phyloP scores from a whole-genome alignment of 2,888 invertebrate species.

The Oligia latruncula region DNA sequence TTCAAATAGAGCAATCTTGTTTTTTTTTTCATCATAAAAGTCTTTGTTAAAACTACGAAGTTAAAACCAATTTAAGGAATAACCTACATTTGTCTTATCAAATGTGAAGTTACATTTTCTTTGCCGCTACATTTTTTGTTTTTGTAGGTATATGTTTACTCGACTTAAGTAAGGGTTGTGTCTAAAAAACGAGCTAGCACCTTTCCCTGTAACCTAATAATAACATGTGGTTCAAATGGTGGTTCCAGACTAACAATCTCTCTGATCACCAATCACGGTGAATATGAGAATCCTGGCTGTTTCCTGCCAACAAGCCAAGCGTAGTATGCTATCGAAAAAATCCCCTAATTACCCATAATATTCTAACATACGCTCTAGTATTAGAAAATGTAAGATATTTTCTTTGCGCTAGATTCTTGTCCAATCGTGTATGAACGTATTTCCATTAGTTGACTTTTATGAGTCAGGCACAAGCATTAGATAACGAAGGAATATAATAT shows the following conservation, averaged over 20 bases:
- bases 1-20: not conserved
- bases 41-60: not conserved
- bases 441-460: slow-evolving; percentile 43
- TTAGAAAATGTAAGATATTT: slow-evolving; percentile 2
- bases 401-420: slow-evolving; percentile 21
- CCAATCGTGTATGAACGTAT: slow-evolving; percentile 31
- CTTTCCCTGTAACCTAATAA: not conserved
- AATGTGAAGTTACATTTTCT: not conserved
- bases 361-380: not conserved
- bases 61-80: not conserved
- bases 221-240: not conserved
- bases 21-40: not conserved
- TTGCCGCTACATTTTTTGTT: no score
- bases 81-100: not conserved
- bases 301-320: not conserved
- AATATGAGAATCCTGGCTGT: not conserved
- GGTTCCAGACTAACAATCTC: not conserved
- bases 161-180: no score
- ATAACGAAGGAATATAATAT: slow-evolving; percentile 34
- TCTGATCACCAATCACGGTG: not conserved
- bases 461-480: slow-evolving; percentile 10
- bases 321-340: not conserved
- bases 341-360: not conserved
- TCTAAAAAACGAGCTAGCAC: no score
- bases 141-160: no score